phyloP scores from a whole-genome alignment of 2,113 vertebrate species.

The Hypanus sabinus region DNA sequence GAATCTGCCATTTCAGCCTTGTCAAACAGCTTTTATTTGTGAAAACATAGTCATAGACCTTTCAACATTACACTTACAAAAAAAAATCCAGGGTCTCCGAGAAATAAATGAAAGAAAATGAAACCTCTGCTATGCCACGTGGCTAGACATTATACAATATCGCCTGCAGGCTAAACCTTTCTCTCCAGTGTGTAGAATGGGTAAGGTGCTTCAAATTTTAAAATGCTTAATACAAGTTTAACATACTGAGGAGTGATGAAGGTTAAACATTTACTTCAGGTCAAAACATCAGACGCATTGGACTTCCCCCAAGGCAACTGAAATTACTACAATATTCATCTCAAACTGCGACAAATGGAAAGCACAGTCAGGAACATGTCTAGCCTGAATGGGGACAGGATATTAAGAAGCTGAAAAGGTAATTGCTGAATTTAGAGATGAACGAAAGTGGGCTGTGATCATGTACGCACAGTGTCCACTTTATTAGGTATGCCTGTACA shows the following conservation, averaged over 20 bases:
- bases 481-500: too few relatives aligned
- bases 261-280: constrained; percentile 15
- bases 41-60: too few relatives aligned
- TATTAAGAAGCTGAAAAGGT: neutral
- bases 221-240: neutral
- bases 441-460: neutral
- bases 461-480: too few relatives aligned
- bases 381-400: neutral
- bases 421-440: neutral
- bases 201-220: neutral
- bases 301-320: neutral
- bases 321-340: constrained; percentile 4
- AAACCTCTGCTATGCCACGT: too few relatives aligned
- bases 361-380: neutral
- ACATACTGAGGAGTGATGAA: neutral
- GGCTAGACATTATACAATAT: neutral
- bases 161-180: constrained; percentile 10
- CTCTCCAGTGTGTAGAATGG: neutral
- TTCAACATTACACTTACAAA: neutral
- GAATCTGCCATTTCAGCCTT: neutral
- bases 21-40: neutral
- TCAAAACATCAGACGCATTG: neutral
- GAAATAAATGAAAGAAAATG: neutral
- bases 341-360: neutral
- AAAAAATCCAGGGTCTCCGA: neutral